Evolutionary conservation across 2,113 vertebrate species (phyloP).

Genomic region (Elgaria multicarinata): DNA sequence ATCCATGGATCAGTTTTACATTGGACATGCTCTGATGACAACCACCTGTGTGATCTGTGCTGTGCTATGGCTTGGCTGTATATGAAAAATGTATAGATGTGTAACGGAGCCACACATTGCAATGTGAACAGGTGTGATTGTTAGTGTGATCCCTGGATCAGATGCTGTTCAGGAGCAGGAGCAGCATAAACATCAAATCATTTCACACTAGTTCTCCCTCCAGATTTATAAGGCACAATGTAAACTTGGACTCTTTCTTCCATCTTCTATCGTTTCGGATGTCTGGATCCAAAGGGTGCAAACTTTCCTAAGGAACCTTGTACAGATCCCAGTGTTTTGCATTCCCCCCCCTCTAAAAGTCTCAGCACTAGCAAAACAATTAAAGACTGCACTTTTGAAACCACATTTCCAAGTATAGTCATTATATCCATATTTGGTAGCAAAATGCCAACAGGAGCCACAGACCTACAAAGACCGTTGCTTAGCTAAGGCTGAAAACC

Average conservation of each 20-base stretch:
- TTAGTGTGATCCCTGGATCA: neutral
- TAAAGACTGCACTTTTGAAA: neutral
- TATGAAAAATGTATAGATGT: neutral
- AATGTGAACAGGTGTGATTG: slow-evolving; percentile 13
- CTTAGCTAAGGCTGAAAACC: neutral
- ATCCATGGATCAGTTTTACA: neutral
- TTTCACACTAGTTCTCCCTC: neutral
- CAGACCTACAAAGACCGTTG: neutral
- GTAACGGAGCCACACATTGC: neutral
- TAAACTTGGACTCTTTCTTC: neutral
- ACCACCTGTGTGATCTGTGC: neutral
- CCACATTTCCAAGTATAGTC: neutral
- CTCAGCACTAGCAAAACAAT: neutral
- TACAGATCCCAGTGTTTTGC: neutral
- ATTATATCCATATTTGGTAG: neutral
- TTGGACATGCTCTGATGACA: neutral
- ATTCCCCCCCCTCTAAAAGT: neutral
- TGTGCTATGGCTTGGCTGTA: neutral
- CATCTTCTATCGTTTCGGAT: neutral
- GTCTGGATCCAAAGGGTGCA: neutral
- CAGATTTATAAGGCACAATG: neutral
- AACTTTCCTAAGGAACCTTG: neutral
- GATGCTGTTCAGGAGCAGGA: neutral
- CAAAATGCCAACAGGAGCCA: neutral
- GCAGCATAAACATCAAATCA: neutral